Evolutionary conservation across 1,140 invertebrate genomes (phyloP).

Genomic region (Gonioctena quinquepunctata): DNA sequence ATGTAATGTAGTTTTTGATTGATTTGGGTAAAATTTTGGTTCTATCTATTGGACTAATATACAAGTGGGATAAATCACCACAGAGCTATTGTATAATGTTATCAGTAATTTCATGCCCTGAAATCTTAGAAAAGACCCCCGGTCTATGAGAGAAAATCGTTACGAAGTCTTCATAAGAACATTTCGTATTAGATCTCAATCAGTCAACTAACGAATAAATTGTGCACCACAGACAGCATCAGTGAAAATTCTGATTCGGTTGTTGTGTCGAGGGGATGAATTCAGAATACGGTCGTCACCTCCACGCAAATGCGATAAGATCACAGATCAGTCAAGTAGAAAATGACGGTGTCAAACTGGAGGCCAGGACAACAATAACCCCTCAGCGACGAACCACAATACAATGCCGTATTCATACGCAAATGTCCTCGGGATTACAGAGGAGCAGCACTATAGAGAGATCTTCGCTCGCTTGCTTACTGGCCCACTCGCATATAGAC

Average conservation of each 20-base stretch:
- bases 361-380: slow-evolving; percentile 48
- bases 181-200: not conserved
- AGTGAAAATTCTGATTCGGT: slow-evolving; percentile 25
- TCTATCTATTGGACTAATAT: too few species aligned
- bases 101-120: too few species aligned
- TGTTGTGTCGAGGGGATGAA: slow-evolving; percentile 23
- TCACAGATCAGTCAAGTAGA: slow-evolving; percentile 53
- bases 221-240: slow-evolving; percentile 12
- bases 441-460: slow-evolving; percentile 21
- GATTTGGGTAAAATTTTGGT: too few species aligned
- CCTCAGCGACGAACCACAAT: slow-evolving; percentile 29
- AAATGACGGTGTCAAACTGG: slow-evolving; percentile 54
- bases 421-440: slow-evolving; percentile 44
- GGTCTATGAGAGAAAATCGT: not conserved
- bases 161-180: not conserved
- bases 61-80: too few species aligned
- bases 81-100: too few species aligned
- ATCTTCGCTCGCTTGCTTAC: not conserved
- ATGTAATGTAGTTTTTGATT: too few species aligned
- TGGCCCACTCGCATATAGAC: not conserved
- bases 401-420: slow-evolving; percentile 45
- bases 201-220: slow-evolving; percentile 9
- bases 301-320: slow-evolving; percentile 50
- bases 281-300: slow-evolving; percentile 42
- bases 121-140: too few species aligned